Base-by-base conservation (phyloP, 2,113 vertebrate species). In the Platysteira castanea region DNA sequence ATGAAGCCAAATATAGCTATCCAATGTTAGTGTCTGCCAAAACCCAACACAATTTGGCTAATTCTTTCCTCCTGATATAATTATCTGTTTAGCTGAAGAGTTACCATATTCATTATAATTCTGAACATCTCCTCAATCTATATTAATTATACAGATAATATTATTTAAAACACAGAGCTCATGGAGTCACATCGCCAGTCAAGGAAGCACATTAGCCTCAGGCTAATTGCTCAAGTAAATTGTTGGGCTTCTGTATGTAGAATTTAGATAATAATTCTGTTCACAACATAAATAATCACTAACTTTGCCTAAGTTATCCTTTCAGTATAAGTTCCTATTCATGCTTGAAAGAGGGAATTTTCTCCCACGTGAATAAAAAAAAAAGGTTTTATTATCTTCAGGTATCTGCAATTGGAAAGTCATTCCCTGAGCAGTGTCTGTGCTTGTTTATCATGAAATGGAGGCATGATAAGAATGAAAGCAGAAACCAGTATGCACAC, bases 41-140 rank as follows among this genome's bases (percentile, higher is more conserved):
- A 97, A 92, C 31, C 59, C 92, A 94, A n/a, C 54, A 90, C 71
- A 95, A 95, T 94, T 75, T 92, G 59, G 33, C 47, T 96, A 94
- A 96, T 96, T 92, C 86, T 97, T 97, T 96, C 90, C 77, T 93
- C 56, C 88, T 96, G 83, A 93, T 95, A 53, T 23, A 89, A 93
- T 96, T 97, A 94, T 92, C 86, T 94, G 26, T 84, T 96, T 84
- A 86, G 79, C 52, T 93, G 44, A 78, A 90, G 83, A 90, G 80
- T 93, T 90, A 77, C 57, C 83, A 84, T 92, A 93, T 95, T 96
- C 83, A 93, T 96, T 94, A 95, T 75, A 60, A 90, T 92, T 84
- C 95, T 92, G 95, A 87, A 64, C 86, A 93, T 93, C 60, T 96
- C 88, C 92, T 94, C 94, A 75, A 96, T 96, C 76, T 84, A 53